Percentiles rank a stretch among this genome's conserved stretches.
Conservation (phyloP, 2,888 invertebrate genomes). For the Epirrhoe alternata region DNA sequence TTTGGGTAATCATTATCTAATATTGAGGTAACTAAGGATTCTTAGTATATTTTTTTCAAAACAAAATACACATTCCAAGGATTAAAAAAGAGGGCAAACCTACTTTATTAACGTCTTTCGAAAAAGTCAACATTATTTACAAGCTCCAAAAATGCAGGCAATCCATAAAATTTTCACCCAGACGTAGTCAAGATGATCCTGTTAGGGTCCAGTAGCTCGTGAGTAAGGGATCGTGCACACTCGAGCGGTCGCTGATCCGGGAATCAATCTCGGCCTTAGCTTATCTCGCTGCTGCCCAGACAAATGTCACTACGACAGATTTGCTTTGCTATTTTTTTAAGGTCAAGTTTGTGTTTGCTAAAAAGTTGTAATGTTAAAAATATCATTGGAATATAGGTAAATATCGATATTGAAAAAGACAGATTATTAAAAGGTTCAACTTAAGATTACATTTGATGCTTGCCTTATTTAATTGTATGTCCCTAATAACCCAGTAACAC, state of each 20-base stretch:
- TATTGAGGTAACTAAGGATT: too few species aligned
- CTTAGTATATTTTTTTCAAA: too few species aligned
- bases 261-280: conserved; percentile 82
- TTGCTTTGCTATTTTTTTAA: conserved; percentile 66
- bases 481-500: too few species aligned
- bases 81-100: background rate
- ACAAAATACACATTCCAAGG: too few species aligned
- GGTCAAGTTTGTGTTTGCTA: conserved; percentile 42
- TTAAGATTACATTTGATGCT: too few species aligned
- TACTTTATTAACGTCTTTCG: background rate
- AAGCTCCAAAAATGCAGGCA: conserved; percentile 11
- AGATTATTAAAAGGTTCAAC: too few species aligned
- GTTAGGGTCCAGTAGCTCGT: conserved; percentile 70
- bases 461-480: too few species aligned
- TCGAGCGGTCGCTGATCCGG: conserved; percentile 76
- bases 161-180: conserved; percentile 35
- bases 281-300: conserved; percentile 77
- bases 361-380: background rate
- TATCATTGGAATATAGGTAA: background rate
- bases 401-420: too few species aligned
- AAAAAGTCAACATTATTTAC: background rate
- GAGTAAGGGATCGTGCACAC: conserved; percentile 79
- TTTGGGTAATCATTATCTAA: too few species aligned
- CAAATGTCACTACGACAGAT: conserved; percentile 71
- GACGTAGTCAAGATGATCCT: conserved; percentile 51